A percentile compares a stretch with the other conserved stretches of the same genome.
phyloP scores from a whole-genome alignment of 2,888 invertebrate genomes.

The Dorcus parallelipipedus region DNA sequence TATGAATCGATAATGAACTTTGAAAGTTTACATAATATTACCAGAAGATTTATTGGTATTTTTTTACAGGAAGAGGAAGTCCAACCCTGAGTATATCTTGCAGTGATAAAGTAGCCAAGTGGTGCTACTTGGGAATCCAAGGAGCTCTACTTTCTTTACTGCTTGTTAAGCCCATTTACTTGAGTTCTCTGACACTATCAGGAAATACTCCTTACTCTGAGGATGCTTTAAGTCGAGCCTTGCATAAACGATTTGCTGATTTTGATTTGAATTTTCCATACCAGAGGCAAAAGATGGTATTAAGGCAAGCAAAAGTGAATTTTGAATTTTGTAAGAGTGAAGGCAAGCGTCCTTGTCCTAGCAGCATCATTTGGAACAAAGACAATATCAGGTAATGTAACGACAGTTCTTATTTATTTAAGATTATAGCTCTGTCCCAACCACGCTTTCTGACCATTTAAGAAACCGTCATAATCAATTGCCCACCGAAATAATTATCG shows the following conservation, averaged over 20 bases:
- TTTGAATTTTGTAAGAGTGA: constrained; percentile 49
- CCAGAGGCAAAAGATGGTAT: constrained; percentile 18
- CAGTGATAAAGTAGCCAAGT: constrained; percentile 89
- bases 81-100: constrained; percentile 87
- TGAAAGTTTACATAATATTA: not conserved
- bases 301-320: constrained; percentile 36
- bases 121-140: constrained; percentile 83
- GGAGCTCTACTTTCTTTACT: constrained; percentile 74
- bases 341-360: constrained; percentile 54
- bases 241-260: constrained; percentile 44
- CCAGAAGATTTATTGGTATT: not conserved
- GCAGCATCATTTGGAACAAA: constrained; percentile 61
- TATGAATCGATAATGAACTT: not conserved
- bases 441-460: too few relatives aligned
- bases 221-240: constrained; percentile 51
- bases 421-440: too few relatives aligned
- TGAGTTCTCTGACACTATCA: constrained; percentile 69
- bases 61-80: constrained; percentile 66
- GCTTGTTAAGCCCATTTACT: constrained; percentile 63
- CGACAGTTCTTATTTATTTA: not conserved
- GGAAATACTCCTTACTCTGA: constrained; percentile 61
- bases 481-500: too few relatives aligned
- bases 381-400: constrained; percentile 41
- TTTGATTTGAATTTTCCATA: constrained; percentile 29
- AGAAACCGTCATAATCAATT: too few relatives aligned